phyloP scores from a whole-genome alignment of 2,888 invertebrate genomes.

The Dastarcus helophoroides region DNA sequence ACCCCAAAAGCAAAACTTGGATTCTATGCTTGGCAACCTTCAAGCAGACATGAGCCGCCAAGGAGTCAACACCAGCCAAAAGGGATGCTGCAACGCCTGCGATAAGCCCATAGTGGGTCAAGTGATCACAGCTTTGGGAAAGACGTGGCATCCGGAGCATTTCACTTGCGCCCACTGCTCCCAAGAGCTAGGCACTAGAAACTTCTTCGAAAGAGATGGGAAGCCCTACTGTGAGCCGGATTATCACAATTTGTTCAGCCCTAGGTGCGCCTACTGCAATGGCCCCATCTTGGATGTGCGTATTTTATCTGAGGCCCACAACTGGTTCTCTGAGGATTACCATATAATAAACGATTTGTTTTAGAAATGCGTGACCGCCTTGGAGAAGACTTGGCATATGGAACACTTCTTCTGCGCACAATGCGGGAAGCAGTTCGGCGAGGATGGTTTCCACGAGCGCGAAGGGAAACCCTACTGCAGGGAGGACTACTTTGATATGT shows the following conservation, averaged over 20 bases:
- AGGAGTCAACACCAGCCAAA: slow-evolving; percentile 96
- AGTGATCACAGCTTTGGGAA: slow-evolving; percentile 93
- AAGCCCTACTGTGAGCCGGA: slow-evolving; percentile 97
- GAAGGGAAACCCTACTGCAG: slow-evolving; percentile 94
- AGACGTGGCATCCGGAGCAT: slow-evolving; percentile 99
- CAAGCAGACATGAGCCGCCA: slow-evolving; percentile 98
- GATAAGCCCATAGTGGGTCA: slow-evolving; percentile 98
- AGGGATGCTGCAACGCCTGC: slow-evolving; percentile 98
- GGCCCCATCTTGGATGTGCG: slow-evolving; percentile 93
- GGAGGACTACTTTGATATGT: slow-evolving; percentile 93
- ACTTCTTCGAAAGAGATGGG: slow-evolving; percentile 97
- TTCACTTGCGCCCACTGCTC: slow-evolving; percentile 97
- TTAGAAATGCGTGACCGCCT: slow-evolving; percentile 96
- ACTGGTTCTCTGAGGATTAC: too few species aligned
- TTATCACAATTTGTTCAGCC: slow-evolving; percentile 97
- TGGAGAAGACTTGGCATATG: slow-evolving; percentile 97
- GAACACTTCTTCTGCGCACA: slow-evolving; percentile 98
- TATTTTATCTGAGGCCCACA: neutral
- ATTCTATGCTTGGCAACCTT: slow-evolving; percentile 81
- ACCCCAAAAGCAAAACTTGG: slow-evolving; percentile 41
- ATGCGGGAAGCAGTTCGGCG: slow-evolving; percentile 93
- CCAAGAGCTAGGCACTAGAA: slow-evolving; percentile 91
- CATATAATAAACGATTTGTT: slow-evolving; percentile 33
- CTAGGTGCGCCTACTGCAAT: slow-evolving; percentile 96
- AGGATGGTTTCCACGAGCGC: slow-evolving; percentile 95